Evolutionary conservation across 2,797 vertebrate species (phyloP).

Genomic region (Pangasius djambal): DNA sequence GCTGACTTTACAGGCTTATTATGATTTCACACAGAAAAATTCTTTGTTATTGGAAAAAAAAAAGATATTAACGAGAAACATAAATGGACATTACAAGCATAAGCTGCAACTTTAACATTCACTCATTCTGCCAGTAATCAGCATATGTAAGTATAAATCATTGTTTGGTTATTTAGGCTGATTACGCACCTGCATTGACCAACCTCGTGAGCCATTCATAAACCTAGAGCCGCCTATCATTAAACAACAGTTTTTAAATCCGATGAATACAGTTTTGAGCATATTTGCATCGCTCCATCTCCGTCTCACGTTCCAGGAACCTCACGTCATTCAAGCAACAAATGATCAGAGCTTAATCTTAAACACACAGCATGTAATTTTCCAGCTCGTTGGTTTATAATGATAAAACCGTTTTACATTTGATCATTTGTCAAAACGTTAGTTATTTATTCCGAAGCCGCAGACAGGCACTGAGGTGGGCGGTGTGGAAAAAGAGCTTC

Average conservation of each 20-base stretch:
- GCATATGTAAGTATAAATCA: too few relatives aligned
- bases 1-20: not conserved
- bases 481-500: too few relatives aligned
- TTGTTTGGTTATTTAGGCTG: not conserved
- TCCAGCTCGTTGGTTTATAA: slow-evolving; percentile 8
- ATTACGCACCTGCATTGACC: not conserved
- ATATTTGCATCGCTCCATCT: not conserved
- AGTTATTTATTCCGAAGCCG: not conserved
- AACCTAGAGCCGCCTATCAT: not conserved
- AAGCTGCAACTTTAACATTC: not conserved
- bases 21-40: not conserved
- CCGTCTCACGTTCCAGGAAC: not conserved
- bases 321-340: not conserved
- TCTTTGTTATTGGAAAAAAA: too few relatives aligned
- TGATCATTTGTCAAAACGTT: slow-evolving; percentile 1
- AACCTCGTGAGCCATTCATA: not conserved
- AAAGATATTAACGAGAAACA: not conserved
- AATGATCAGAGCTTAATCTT: not conserved
- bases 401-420: slow-evolving; percentile 13
- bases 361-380: slow-evolving; percentile 21
- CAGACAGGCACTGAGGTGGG: not conserved
- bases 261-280: not conserved
- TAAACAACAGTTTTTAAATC: not conserved
- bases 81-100: not conserved
- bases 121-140: not conserved